phyloP scores from a whole-genome alignment of 2,797 vertebrate species.

The Paramormyrops hopkinsi region DNA sequence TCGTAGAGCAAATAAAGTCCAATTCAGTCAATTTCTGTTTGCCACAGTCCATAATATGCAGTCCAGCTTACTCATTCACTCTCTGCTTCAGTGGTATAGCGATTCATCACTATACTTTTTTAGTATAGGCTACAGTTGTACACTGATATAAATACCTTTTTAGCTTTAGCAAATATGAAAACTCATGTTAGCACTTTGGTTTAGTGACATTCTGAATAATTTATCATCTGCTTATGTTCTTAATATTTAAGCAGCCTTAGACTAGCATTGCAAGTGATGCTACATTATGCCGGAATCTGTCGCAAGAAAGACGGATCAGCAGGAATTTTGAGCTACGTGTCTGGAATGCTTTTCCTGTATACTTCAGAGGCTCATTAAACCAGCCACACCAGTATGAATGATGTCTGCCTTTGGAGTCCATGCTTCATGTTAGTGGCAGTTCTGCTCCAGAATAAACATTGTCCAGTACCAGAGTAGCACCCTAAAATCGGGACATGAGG shows the following conservation, averaged over 20 bases:
- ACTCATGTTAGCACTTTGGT: neutral
- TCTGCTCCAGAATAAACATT: neutral
- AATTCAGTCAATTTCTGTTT: neutral
- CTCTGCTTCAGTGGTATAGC: neutral
- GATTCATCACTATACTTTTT: neutral
- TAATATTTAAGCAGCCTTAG: constrained; percentile 5
- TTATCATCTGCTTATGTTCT: neutral
- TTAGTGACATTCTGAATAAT: neutral
- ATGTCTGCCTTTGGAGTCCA: neutral
- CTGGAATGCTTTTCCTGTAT: neutral
- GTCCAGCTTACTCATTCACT: neutral
- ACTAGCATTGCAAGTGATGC: neutral
- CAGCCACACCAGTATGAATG: neutral
- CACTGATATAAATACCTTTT: constrained; percentile 3
- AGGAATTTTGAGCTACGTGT: neutral
- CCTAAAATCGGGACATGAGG: neutral
- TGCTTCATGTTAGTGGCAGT: neutral
- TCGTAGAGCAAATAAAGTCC: neutral
- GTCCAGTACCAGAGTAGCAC: neutral
- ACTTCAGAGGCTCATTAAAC: constrained; percentile 1
- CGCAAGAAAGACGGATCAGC: neutral
- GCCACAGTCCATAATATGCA: neutral
- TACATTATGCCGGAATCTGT: neutral
- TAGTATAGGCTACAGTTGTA: neutral
- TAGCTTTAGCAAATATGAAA: neutral